Evolutionary conservation across 2,113 vertebrate genomes (phyloP), one percentile per base, ranked within the genome.

Genomic region (Peromyscus polionotus): DNA sequence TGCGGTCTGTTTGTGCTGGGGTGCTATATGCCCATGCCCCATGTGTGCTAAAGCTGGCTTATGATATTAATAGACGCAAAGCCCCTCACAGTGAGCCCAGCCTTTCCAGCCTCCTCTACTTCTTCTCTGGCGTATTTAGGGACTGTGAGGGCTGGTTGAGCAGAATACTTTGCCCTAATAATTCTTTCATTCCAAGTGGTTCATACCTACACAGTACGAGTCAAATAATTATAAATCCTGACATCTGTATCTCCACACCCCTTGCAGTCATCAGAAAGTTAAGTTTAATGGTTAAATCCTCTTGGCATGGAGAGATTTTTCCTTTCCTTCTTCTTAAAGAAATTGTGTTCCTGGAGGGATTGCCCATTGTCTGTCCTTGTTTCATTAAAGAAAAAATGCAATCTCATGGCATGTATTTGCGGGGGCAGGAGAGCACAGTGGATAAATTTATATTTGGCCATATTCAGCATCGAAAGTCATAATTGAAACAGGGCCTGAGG

Each of bases 401-500:
- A 19, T 84, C 94, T 86, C 88, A 81, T 92, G 90, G 88, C 94
- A 72, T 91, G 48, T 75, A 45, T 91, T 42, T 17, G 16, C 17
- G 17, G 42, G 77, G 73, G 9, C 11, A 11, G 5, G 19, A 36
- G 77, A 59, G 90, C 24, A n/a, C 57, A 87, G 83, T 73, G 76
- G 90, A 70, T 93, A 81, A 68, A 70, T 94, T 88, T 93, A 88
- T 88, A 87, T 75, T 92, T 91, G 95, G 89, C 92, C 48, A 28
- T 91, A 93, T 91, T 97, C 96, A 90, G 67, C 88, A 33, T 65
- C 92, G 88, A 96, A 97, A 95, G 92, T 96, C 96, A 93, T 95
- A 63, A 97, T 93, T 77, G 97, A 95, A 97, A 92, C 86, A 80
- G 88, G 94, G 93, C 98, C 97, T 97, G 86, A 91, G 97, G 96